These are phyloP conservation scores for Embidobia sp. DNA, from an alignment of 2,888 invertebrate species.

Conservation along the genomic window DNA sequence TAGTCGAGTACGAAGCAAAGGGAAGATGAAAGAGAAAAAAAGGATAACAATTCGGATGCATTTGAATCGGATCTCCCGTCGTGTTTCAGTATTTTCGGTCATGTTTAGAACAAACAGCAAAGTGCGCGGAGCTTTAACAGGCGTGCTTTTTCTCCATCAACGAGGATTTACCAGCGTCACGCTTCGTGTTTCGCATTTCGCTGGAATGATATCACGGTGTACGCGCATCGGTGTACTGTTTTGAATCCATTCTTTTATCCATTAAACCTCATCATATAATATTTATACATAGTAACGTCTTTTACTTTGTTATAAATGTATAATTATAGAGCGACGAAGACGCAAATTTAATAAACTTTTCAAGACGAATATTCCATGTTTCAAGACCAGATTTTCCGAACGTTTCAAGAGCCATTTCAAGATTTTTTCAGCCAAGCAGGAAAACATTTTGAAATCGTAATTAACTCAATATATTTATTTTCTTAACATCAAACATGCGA, in stretches of 20 bases:
- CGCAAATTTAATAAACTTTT: too few relatives aligned
- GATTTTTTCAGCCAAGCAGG: too few relatives aligned
- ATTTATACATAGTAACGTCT: slow-evolving; percentile 18
- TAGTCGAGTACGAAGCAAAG: background rate
- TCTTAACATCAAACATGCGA: too few relatives aligned
- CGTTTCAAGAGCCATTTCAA: too few relatives aligned
- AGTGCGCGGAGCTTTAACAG: slow-evolving; percentile 73
- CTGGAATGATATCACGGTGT: slow-evolving; percentile 58
- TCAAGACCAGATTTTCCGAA: too few relatives aligned
- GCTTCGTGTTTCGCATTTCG: slow-evolving; percentile 65
- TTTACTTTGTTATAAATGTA: slow-evolving; percentile 9
- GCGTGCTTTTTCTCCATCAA: slow-evolving; percentile 79
- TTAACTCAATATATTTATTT: too few relatives aligned
- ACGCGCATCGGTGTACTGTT: slow-evolving; percentile 56
- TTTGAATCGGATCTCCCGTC: slow-evolving; percentile 27
- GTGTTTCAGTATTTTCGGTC: slow-evolving; percentile 56
- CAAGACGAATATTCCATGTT: too few relatives aligned
- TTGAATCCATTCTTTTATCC: slow-evolving; percentile 61
- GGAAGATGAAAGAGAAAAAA: slow-evolving; percentile 8
- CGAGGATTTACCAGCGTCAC: slow-evolving; percentile 76
- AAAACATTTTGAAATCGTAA: too few relatives aligned
- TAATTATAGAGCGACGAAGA: too few relatives aligned
- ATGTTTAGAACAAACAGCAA: slow-evolving; percentile 76
- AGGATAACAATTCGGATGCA: slow-evolving; percentile 19
- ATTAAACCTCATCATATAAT: slow-evolving; percentile 42